Conservation (phyloP, 37 sponge, comb jelly and placozoan species). For the Axinella damicornis region DNA sequence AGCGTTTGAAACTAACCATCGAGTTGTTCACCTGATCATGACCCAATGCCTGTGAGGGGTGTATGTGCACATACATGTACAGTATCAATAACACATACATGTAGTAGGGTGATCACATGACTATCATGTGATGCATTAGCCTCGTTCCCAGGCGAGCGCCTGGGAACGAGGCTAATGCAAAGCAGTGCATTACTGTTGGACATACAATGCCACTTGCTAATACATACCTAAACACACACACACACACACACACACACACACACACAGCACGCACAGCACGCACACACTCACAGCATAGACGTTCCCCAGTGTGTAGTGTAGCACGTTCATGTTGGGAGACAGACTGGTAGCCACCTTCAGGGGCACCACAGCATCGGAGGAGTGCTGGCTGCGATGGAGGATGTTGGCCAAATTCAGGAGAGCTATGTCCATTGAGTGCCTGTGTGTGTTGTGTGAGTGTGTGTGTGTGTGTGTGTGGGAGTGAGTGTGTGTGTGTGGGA, state of each 20-base stretch:
- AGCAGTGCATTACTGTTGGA: too few species aligned
- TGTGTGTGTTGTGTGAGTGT: slow-evolving; percentile 1
- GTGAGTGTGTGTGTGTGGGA: slow-evolving; percentile 23
- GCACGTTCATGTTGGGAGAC: slow-evolving; percentile 44
- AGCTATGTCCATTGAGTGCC: slow-evolving; percentile 63
- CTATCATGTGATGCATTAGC: too few species aligned
- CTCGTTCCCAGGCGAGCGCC: too few species aligned
- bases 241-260: neutral
- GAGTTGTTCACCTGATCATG: slow-evolving; percentile 53
- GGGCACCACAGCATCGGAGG: slow-evolving; percentile 59
- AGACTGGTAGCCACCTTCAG: slow-evolving; percentile 49
- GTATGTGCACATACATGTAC: neutral
- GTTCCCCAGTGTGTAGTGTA: slow-evolving; percentile 78
- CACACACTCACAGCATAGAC: slow-evolving; percentile 79
- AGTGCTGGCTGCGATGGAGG: slow-evolving; percentile 60
- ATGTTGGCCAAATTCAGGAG: slow-evolving; percentile 81
- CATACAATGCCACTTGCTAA: too few species aligned
- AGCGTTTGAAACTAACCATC: slow-evolving; percentile 33
- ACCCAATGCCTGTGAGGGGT: slow-evolving; percentile 26
- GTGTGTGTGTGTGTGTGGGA: neutral
- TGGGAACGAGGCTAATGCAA: too few species aligned
- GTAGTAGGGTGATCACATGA: too few species aligned
- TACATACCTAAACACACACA: too few species aligned
- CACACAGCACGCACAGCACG: neutral
- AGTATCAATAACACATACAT: too few species aligned